Conservation (phyloP, 2,888 invertebrate genomes). For the Baccha elongata region DNA sequence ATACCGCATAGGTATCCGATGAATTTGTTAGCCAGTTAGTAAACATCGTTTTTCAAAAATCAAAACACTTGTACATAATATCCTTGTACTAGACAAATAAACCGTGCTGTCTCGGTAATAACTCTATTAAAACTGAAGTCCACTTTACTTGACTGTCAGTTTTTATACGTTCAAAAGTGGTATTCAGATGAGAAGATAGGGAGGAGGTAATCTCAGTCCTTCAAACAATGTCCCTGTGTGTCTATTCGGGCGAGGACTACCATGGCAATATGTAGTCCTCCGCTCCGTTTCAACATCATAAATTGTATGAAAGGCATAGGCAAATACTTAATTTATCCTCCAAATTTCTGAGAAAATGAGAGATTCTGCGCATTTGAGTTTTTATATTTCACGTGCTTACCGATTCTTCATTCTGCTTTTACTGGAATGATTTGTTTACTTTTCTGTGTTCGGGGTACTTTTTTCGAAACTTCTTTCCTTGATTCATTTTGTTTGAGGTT, state of each 20-base stretch:
- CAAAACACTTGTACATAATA: slow-evolving; percentile 28
- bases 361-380: slow-evolving; percentile 46
- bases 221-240: too few species aligned
- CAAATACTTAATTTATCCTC: slow-evolving; percentile 44
- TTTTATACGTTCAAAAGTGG: slow-evolving; percentile 78
- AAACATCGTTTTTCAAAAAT: slow-evolving; percentile 78
- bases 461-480: slow-evolving; percentile 5
- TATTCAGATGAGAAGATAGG: slow-evolving; percentile 38
- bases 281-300: slow-evolving; percentile 49
- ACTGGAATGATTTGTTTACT: slow-evolving; percentile 67
- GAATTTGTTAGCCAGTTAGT: slow-evolving; percentile 82
- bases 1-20: slow-evolving; percentile 70
- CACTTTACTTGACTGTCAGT: slow-evolving; percentile 78
- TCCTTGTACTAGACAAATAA: slow-evolving; percentile 17
- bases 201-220: slow-evolving; percentile 41
- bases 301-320: slow-evolving; percentile 59
- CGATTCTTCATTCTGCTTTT: slow-evolving; percentile 28
- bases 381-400: slow-evolving; percentile 61
- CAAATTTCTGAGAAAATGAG: slow-evolving; percentile 29
- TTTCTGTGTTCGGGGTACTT: slow-evolving; percentile 49
- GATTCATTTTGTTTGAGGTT: slow-evolving; percentile 31
- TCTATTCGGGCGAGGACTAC: slow-evolving; percentile 45
- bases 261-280: slow-evolving; percentile 40
- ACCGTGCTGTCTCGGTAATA: slow-evolving; percentile 76
- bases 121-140: slow-evolving; percentile 81